Evolutionary conservation across 2,797 vertebrate species (phyloP).

Genomic region (Siniperca scherzeri): DNA sequence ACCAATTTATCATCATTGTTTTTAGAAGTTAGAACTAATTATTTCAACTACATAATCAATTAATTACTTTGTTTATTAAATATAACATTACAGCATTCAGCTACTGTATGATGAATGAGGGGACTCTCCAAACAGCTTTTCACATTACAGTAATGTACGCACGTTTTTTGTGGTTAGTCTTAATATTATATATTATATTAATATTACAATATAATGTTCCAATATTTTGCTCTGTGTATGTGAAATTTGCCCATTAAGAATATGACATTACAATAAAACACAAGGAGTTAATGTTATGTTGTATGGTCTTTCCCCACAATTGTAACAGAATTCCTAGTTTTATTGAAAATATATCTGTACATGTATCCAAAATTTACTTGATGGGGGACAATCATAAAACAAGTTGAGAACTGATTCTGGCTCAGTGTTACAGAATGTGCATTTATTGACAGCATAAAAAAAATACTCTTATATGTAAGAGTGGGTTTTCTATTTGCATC

Average conservation of each 20-base stretch:
- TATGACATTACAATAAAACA: not conserved
- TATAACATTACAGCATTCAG: too few relatives aligned
- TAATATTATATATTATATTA: too few relatives aligned
- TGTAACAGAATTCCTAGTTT: not conserved
- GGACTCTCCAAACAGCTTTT: not conserved
- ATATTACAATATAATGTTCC: not conserved
- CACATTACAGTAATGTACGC: not conserved
- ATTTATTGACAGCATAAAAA: not conserved
- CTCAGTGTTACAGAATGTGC: not conserved
- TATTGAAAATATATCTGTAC: not conserved
- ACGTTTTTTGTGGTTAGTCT: not conserved
- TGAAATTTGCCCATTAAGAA: too few relatives aligned
- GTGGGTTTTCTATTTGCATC: not conserved
- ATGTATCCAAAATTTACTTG: not conserved
- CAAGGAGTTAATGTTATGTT: not conserved
- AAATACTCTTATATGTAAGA: not conserved
- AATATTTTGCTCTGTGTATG: not conserved
- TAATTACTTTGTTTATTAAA: too few relatives aligned
- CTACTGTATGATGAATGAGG: too few relatives aligned
- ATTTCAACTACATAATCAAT: too few relatives aligned
- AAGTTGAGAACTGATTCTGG: not conserved
- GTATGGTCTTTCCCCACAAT: not conserved
- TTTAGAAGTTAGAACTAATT: too few relatives aligned
- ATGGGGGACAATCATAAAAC: not conserved
- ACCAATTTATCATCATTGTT: too few relatives aligned